phyloP scores from a whole-genome alignment of 2,113 vertebrate genomes.

The Zosterops hypoxanthus region DNA sequence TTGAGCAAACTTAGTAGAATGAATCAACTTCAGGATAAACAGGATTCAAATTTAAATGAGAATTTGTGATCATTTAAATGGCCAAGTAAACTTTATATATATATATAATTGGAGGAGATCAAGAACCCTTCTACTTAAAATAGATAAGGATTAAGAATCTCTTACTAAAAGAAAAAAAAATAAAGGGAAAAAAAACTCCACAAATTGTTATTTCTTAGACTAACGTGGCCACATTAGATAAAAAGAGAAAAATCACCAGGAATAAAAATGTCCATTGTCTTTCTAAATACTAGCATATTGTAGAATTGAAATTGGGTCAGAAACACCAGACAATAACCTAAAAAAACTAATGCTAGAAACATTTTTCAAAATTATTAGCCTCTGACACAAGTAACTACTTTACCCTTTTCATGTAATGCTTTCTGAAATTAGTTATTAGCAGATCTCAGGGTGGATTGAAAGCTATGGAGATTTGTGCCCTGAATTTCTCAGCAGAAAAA shows the following conservation, averaged over 20 bases:
- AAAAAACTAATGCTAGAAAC: not conserved
- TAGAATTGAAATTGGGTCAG: not conserved
- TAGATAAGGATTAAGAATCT: not conserved
- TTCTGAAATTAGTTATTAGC: conserved; percentile 30
- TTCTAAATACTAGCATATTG: not conserved
- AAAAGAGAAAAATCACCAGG: not conserved
- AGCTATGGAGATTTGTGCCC: conserved; percentile 38
- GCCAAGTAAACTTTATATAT: not conserved
- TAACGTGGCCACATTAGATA: not conserved
- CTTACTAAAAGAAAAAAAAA: not conserved
- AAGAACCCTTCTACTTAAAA: not conserved
- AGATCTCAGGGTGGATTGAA: not conserved
- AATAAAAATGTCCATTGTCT: not conserved
- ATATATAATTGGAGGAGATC: not conserved
- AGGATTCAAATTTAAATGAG: not conserved
- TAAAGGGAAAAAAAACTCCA: too few species aligned
- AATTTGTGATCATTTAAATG: not conserved
- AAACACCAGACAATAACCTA: not conserved
- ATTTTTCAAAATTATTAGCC: not conserved
- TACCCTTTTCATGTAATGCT: conserved; percentile 5
- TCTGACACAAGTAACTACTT: conserved; percentile 25
- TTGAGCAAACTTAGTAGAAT: not conserved
- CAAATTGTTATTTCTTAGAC: not conserved
- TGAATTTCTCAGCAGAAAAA: conserved; percentile 36
- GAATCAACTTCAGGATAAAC: not conserved